Conservation (phyloP, 2,888 invertebrate species). For the Catocala fraxini region DNA sequence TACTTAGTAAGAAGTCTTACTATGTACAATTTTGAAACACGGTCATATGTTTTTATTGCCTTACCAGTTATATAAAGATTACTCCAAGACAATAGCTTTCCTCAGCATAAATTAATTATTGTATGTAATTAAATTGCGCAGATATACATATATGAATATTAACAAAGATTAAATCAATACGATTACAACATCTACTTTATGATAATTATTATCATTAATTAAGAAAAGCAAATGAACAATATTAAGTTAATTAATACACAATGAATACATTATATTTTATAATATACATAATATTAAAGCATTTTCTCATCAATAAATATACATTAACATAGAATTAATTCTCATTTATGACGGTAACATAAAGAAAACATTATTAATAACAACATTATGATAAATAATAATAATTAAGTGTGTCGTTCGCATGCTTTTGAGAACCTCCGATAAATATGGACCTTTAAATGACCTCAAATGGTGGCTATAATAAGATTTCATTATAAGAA, state of each 20-base stretch:
- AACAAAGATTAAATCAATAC: no score
- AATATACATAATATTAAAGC: constrained; percentile 5
- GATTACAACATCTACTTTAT: not conserved
- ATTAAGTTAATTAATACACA: constrained; percentile 14
- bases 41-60: no score
- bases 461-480: constrained; percentile 18
- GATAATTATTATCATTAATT: not conserved
- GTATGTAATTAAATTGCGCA: no score
- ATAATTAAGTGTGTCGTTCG: constrained; percentile 22
- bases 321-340: constrained; percentile 23
- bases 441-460: constrained; percentile 21
- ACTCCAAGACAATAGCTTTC: no score
- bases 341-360: constrained; percentile 21
- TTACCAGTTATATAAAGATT: no score
- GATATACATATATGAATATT: no score
- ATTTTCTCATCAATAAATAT: constrained; percentile 24
- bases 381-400: constrained; percentile 14
- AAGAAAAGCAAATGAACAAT: not conserved
- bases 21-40: no score
- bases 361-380: constrained; percentile 18
- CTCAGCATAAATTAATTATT: no score
- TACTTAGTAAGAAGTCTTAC: no score
- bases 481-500: constrained; percentile 26
- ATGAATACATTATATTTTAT: constrained; percentile 13
- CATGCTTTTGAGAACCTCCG: constrained; percentile 12